Base-by-base conservation (phyloP, 2,113 vertebrate genomes). In the Eulemur macaco region DNA sequence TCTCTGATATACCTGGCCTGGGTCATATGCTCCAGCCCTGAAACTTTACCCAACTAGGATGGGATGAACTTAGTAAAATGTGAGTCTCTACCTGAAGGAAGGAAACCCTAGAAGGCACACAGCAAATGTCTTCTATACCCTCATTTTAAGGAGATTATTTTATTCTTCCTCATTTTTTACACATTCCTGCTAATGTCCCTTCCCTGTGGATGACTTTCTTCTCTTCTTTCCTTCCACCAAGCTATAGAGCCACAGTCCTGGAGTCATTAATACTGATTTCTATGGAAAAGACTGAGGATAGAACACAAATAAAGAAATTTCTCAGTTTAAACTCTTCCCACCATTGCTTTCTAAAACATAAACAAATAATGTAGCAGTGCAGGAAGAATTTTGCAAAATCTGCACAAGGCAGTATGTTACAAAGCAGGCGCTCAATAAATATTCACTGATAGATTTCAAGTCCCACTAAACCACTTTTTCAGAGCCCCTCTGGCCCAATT, bases 401-500 rank as follows among this genome's bases (percentile, higher is more conserved):
- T 76, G 86, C 77, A 54, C 50, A 74, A 68, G 69, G 89, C 73
- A 94, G 15, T 64, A 77, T 13, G 8, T 77, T 93, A 94, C 54
- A 37, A 92, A 92, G 76, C n/a, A 84, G 50, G 76, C 31, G 25
- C 58, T 88, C 64, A 50, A 90, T 92, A 96, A 97, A 95, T 97
- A 97, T 68, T 87, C 1, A 1, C 18, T 94, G 97, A 91, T 96
- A 86, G 81, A 81, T 87, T 95, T 97, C 91, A 88, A 94, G 93
- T 58, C 88, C 58, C 91, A 96, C 85, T 89, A 86, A 96, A 86
- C 58, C 23, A 86, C 78, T 95, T 96, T 39, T 60, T 94, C 47
- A 80, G 14, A 39, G 54, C 37, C 78, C 50, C 77, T 74, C 69
- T 97, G 86, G 88, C 52, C 60, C 94, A 96, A 94, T 96, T 97